Percentiles rank a stretch among this genome's conserved stretches.
These are phyloP conservation scores for Parazoanthus swiftii DNA, from an alignment of 92 coral and sea anemone species.

Conservation along the genomic window DNA sequence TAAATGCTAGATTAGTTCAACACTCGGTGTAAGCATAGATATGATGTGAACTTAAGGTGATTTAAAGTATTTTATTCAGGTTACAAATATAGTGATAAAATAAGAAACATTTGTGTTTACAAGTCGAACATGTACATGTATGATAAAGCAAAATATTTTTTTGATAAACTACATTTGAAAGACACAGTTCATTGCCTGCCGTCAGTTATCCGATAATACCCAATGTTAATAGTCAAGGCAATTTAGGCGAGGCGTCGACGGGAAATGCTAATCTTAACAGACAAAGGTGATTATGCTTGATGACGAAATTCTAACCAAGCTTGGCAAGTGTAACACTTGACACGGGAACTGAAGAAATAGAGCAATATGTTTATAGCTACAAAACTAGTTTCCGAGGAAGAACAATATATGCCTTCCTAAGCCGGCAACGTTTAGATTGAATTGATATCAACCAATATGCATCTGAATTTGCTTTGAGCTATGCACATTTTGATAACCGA, in stretches of 20 bases:
- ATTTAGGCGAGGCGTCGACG: not conserved
- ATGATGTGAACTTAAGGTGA: no score
- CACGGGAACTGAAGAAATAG: not conserved
- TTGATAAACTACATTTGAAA: no score
- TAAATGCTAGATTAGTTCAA: no score
- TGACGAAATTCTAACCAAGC: not conserved
- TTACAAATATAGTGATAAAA: no score
- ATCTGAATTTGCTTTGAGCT: not conserved
- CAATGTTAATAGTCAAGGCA: slow-evolving; percentile 7
- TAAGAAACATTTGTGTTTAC: no score
- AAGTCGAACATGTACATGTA: no score
- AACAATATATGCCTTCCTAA: slow-evolving; percentile 1
- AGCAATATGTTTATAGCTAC: not conserved
- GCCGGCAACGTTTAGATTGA: not conserved
- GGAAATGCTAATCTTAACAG: not conserved
- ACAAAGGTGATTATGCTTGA: not conserved
- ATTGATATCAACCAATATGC: not conserved
- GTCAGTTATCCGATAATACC: no score
- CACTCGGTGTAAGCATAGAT: no score
- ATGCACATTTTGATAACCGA: not conserved
- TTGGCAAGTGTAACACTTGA: not conserved
- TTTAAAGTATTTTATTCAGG: no score
- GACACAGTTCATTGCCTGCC: no score
- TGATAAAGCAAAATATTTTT: not conserved
- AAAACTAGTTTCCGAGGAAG: not conserved